Percentiles rank a stretch among this genome's conserved stretches.
Conservation (phyloP, 2,797 vertebrate genomes). For the Xiphophorus birchmanni region DNA sequence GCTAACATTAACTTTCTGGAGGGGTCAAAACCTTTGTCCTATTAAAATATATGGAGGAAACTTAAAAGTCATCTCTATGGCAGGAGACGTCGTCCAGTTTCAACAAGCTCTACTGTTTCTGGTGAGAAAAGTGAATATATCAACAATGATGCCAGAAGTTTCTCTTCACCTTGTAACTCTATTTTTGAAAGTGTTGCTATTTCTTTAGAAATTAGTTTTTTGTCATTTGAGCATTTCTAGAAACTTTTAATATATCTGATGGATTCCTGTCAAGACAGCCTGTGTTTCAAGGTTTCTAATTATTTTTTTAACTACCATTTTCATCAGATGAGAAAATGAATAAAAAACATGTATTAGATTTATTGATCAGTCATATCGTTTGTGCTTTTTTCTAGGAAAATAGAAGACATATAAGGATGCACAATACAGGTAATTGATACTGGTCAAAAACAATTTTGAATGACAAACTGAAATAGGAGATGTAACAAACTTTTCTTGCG, state of each 20-base stretch:
- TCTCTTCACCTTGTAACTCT: not conserved
- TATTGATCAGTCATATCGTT: not conserved
- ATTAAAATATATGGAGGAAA: not conserved
- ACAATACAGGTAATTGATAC: not conserved
- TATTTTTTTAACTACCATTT: not conserved
- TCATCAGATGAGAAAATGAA: not conserved
- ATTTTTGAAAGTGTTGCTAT: not conserved
- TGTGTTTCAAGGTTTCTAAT: not conserved
- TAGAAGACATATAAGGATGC: not conserved
- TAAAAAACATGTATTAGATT: not conserved
- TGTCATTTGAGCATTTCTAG: not conserved
- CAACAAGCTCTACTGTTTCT: not conserved
- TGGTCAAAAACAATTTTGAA: not conserved
- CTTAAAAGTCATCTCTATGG: not conserved
- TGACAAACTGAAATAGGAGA: not conserved
- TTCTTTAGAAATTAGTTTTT: not conserved
- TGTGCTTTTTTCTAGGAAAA: not conserved
- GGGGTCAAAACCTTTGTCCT: not conserved
- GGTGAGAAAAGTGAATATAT: not conserved
- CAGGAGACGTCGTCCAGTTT: not conserved
- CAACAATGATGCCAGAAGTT: not conserved
- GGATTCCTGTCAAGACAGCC: not conserved
- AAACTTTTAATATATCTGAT: not conserved
- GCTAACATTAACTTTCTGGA: not conserved
- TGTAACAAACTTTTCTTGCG: not conserved